Percentiles rank a stretch among this genome's conserved stretches.
Evolutionary conservation across 2,888 invertebrate genomes (phyloP).

Genomic region (Piscicola geometra): DNA sequence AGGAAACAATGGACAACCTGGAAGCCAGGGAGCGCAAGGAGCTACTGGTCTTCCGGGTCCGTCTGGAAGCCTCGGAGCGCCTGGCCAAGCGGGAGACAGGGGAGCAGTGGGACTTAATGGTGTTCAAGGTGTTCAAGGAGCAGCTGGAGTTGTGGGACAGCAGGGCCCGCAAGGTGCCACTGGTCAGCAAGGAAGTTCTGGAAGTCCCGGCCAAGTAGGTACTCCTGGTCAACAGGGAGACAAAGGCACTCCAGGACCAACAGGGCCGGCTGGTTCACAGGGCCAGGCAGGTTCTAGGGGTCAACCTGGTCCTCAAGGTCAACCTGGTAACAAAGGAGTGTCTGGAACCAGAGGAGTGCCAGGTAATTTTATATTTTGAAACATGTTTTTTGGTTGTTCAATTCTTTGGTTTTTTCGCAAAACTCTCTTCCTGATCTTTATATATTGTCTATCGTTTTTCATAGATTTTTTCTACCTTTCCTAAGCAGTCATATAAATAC

Average conservation of each 20-base stretch:
- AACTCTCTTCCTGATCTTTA: no score
- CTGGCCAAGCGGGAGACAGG: constrained; percentile 32
- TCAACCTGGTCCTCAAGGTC: constrained; percentile 33
- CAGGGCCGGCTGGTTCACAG: constrained; percentile 33
- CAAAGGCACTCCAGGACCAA: constrained; percentile 28
- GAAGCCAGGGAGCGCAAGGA: constrained; percentile 24
- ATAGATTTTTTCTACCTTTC: no score
- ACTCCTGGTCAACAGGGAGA: constrained; percentile 27
- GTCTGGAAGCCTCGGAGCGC: constrained; percentile 33
- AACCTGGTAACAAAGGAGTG: constrained; percentile 33
- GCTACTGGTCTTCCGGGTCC: constrained; percentile 38
- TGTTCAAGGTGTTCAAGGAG: constrained; percentile 41
- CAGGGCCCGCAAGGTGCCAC: constrained; percentile 67
- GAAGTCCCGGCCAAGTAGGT: constrained; percentile 31
- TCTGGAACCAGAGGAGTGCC: constrained; percentile 6
- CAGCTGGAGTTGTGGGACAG: constrained; percentile 54
- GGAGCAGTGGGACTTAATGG: constrained; percentile 36
- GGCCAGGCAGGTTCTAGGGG: constrained; percentile 36
- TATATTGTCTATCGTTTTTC: no score
- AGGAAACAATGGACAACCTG: constrained; percentile 21
- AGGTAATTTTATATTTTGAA: background rate
- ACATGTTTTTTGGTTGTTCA: background rate
- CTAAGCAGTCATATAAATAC: no score
- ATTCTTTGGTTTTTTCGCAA: background rate
- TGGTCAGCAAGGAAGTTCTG: constrained; percentile 37